phyloP scores from a whole-genome alignment of 1,140 invertebrate species.

The Drosophila arawakana region DNA sequence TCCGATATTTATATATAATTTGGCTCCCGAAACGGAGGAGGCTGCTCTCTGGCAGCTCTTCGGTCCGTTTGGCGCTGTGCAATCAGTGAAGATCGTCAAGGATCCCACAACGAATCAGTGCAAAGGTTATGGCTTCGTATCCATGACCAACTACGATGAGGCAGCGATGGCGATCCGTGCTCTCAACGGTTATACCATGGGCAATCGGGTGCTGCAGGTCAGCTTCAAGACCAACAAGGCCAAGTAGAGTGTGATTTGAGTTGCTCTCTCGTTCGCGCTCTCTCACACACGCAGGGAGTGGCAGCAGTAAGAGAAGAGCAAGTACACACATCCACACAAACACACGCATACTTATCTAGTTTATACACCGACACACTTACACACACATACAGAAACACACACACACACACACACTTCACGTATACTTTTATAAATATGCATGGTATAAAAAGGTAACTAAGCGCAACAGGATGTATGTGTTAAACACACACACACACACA shows the following conservation, averaged over 20 bases:
- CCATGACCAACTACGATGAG: constrained; percentile 99
- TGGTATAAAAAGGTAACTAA: constrained; percentile 75
- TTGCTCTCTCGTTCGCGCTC: too few species aligned
- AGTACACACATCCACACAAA: constrained; percentile 32
- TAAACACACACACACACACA: constrained; percentile 59
- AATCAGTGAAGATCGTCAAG: constrained; percentile 98
- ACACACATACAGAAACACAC: constrained; percentile 35
- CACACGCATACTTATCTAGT: constrained; percentile 45
- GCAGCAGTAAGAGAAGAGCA: constrained; percentile 23
- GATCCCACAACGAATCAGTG: constrained; percentile 99
- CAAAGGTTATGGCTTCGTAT: constrained; percentile 99
- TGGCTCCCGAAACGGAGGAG: constrained; percentile 99
- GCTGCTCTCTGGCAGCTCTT: constrained; percentile 99
- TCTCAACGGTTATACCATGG: constrained; percentile 98
- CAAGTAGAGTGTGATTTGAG: constrained; percentile 85
- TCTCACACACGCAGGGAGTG: too few species aligned
- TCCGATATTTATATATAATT: constrained; percentile 99
- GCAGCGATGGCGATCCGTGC: constrained; percentile 98
- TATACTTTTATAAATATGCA: constrained; percentile 81
- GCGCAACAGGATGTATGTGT: constrained; percentile 77
- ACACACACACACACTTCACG: constrained; percentile 35
- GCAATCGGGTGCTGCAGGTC: constrained; percentile 98
- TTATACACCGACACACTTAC: constrained; percentile 30
- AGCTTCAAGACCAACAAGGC: constrained; percentile 98
- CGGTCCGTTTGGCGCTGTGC: constrained; percentile 99